Evolutionary conservation across 2,113 vertebrate genomes (phyloP).

Genomic region (Pithys albifrons): DNA sequence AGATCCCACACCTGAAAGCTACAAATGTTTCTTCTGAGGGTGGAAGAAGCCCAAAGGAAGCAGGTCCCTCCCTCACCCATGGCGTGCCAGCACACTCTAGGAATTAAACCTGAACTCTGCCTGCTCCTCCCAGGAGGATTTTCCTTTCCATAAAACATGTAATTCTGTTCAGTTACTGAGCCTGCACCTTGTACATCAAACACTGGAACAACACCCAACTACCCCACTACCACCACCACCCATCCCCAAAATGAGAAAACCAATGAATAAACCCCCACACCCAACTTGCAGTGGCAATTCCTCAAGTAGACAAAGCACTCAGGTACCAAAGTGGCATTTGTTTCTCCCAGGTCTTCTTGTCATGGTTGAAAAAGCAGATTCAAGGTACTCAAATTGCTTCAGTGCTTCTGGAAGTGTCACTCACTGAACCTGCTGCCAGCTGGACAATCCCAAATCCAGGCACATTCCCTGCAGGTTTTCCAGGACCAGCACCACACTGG

Average conservation of each 20-base stretch:
- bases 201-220: neutral
- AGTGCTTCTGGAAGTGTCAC: neutral
- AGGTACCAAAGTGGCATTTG: neutral
- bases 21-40: neutral
- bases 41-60: neutral
- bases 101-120: slow-evolving; percentile 34
- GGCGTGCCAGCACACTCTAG: neutral
- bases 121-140: slow-evolving; percentile 39
- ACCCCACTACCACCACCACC: neutral
- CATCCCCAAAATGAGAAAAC: neutral
- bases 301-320: neutral
- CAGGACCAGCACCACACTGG: neutral
- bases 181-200: neutral
- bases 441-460: neutral
- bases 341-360: neutral
- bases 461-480: neutral
- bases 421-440: neutral
- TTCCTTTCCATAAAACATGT: neutral
- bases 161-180: neutral
- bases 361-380: neutral
- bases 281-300: neutral
- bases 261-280: neutral
- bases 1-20: neutral
- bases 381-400: neutral
- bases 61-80: neutral